Evolutionary conservation across 30 jellyfish, hydroid and myxozoan species (phyloP).

Genomic region (Catostylus mosaicus): DNA sequence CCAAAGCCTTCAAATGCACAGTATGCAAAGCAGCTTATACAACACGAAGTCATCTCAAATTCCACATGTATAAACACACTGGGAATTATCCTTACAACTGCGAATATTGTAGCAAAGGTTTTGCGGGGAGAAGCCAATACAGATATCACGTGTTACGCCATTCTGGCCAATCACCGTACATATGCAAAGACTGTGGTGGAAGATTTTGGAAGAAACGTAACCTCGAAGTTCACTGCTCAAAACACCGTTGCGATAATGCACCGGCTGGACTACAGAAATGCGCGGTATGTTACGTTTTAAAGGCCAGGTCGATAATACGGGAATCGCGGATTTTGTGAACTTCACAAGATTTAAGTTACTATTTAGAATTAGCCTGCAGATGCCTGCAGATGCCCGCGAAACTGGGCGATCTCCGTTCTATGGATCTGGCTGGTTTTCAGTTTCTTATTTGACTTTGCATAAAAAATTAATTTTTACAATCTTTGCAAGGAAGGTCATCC

Average conservation of each 20-base stretch:
- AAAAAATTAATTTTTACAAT: too few relatives aligned
- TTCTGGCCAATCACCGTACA: constrained; percentile 82
- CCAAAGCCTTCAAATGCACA: constrained; percentile 73
- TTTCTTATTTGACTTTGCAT: too few relatives aligned
- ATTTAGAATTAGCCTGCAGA: too few relatives aligned
- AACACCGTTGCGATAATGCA: constrained; percentile 68
- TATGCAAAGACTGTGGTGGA: constrained; percentile 81
- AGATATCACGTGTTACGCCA: constrained; percentile 83
- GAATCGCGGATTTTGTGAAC: too few relatives aligned
- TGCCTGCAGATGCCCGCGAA: too few relatives aligned
- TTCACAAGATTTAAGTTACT: too few relatives aligned
- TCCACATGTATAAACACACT: constrained; percentile 86
- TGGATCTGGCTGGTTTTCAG: too few relatives aligned
- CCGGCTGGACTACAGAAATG: constrained; percentile 57
- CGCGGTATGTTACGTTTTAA: constrained; percentile 29
- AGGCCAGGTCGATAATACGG: too few relatives aligned
- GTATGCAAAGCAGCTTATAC: constrained; percentile 78
- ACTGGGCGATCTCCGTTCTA: too few relatives aligned
- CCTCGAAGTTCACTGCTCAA: constrained; percentile 74
- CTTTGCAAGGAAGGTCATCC: too few relatives aligned
- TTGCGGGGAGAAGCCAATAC: constrained; percentile 86
- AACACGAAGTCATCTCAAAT: constrained; percentile 83
- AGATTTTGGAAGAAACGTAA: constrained; percentile 78
- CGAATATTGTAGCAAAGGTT: constrained; percentile 81
- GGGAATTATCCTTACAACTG: constrained; percentile 88